phyloP scores from a whole-genome alignment of 1,140 invertebrate genomes.

The Drosophila mojavensis region DNA sequence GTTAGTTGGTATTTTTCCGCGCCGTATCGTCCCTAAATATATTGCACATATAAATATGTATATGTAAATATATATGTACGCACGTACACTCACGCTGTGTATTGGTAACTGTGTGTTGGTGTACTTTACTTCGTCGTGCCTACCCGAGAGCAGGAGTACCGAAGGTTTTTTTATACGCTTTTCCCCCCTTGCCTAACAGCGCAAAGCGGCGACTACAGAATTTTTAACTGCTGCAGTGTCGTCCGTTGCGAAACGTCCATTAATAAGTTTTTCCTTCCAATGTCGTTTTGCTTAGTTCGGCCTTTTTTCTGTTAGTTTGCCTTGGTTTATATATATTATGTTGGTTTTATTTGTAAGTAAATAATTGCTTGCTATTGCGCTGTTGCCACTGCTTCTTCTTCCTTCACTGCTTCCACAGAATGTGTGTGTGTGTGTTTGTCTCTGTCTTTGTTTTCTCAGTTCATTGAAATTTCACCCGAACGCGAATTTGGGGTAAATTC shows the following conservation, averaged over 20 bases:
- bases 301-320: constrained; percentile 39
- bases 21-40: constrained; percentile 76
- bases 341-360: constrained; percentile 75
- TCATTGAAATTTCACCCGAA: constrained; percentile 82
- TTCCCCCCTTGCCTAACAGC: constrained; percentile 40
- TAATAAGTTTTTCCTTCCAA: constrained; percentile 19
- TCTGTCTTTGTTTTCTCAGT: constrained; percentile 82
- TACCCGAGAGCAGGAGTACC: constrained; percentile 65
- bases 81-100: constrained; percentile 38
- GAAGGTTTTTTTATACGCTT: constrained; percentile 59
- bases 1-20: constrained; percentile 78
- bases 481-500: constrained; percentile 76
- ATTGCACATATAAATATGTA: constrained; percentile 62
- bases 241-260: constrained; percentile 38
- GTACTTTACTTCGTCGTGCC: constrained; percentile 53
- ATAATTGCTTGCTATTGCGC: constrained; percentile 82
- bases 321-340: constrained; percentile 58
- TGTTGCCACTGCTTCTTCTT: constrained; percentile 76
- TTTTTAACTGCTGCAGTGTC: constrained; percentile 29
- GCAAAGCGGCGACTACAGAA: constrained; percentile 50
- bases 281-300: constrained; percentile 25
- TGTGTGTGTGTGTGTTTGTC: constrained; percentile 62
- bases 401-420: constrained; percentile 55
- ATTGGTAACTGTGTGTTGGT: constrained; percentile 60
- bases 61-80: constrained; percentile 42